Conservation (phyloP, 2,113 vertebrate genomes). For the Onychostoma macrolepis region DNA sequence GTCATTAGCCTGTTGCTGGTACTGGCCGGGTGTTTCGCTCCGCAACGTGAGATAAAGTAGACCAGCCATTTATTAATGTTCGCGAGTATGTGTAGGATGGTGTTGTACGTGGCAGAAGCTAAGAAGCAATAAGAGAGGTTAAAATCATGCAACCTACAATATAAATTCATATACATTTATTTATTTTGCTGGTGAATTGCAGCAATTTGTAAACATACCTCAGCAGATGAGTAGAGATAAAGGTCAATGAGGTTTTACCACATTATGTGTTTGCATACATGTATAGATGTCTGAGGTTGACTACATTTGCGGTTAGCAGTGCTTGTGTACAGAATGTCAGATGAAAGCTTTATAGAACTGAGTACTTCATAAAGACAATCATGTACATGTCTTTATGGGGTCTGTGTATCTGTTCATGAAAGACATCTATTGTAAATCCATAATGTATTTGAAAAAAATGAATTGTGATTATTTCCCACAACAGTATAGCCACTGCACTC, state of each 20-base stretch:
- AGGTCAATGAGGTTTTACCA: background rate
- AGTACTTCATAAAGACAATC: background rate
- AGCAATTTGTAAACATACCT: background rate
- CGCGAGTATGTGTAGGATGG: background rate
- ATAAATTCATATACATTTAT: background rate
- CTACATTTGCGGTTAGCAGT: background rate
- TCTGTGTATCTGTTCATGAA: background rate
- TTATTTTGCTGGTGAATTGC: slow-evolving; percentile 2
- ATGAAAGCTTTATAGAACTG: background rate
- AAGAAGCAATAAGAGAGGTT: slow-evolving; percentile 10
- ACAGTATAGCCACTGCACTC: background rate
- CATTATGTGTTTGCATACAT: slow-evolving; percentile 28
- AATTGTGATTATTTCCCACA: background rate
- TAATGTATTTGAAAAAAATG: background rate
- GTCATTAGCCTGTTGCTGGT: background rate
- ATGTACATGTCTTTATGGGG: background rate
- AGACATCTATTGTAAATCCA: slow-evolving; percentile 5
- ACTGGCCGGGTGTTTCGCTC: background rate
- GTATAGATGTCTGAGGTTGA: slow-evolving; percentile 1
- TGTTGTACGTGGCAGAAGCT: slow-evolving; percentile 1
- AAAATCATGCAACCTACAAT: background rate
- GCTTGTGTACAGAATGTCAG: background rate
- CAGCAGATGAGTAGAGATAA: background rate
- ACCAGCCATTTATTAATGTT: background rate
- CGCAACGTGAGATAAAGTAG: background rate